phyloP scores from a whole-genome alignment of 2,888 invertebrate genomes.

The Tenthredo mesomela region DNA sequence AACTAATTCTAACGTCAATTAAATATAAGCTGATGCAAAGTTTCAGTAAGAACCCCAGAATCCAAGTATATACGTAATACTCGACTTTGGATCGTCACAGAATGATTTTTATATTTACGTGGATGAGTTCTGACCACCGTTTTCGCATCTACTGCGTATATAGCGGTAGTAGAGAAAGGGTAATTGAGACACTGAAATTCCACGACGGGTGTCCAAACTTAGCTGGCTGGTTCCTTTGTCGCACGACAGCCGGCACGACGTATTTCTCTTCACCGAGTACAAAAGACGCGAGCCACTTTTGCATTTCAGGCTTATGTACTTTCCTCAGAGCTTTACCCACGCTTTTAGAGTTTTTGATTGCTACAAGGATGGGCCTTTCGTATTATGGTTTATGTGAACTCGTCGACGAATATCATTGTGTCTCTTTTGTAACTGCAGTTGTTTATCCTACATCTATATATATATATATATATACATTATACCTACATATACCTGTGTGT shows the following conservation, averaged over 20 bases:
- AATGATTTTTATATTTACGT: not conserved
- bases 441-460: not conserved
- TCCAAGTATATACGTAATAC: not conserved
- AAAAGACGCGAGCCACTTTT: slow-evolving; percentile 41
- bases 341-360: slow-evolving; percentile 36
- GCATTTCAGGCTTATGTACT: slow-evolving; percentile 32
- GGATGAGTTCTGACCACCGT: slow-evolving; percentile 24
- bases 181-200: slow-evolving; percentile 51
- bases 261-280: slow-evolving; percentile 41
- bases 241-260: slow-evolving; percentile 32
- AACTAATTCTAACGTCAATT: not conserved
- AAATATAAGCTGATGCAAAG: not conserved
- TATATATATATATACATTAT: not conserved
- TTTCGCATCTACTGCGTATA: slow-evolving; percentile 2
- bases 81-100: not conserved
- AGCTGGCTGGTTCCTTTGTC: slow-evolving; percentile 39
- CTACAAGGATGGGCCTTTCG: not conserved
- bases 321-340: slow-evolving; percentile 13
- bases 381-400: not conserved
- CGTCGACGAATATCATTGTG: not conserved
- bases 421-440: not conserved
- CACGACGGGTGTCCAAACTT: slow-evolving; percentile 48
- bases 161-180: slow-evolving; percentile 7
- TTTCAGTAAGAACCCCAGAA: not conserved
- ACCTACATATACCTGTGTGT: too few species aligned